Percentiles rank a stretch among this genome's conserved stretches.
phyloP scores from a whole-genome alignment of 2,888 invertebrate species.

The Petrophora chlorosata region DNA sequence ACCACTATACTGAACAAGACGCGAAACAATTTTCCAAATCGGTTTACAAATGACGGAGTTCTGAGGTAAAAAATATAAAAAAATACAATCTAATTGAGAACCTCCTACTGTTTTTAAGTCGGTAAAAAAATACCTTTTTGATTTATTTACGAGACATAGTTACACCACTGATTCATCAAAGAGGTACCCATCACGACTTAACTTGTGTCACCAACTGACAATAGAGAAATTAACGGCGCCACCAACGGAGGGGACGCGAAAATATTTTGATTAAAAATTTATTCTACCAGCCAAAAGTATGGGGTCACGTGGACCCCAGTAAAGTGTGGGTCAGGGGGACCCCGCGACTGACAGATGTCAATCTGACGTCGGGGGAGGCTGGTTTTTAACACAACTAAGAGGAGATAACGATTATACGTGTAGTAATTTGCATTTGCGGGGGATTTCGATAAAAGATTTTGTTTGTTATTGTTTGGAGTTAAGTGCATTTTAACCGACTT shows the following conservation, averaged over 20 bases:
- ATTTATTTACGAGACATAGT: constrained; percentile 3
- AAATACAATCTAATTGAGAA: too few species aligned
- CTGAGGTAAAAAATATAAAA: too few species aligned
- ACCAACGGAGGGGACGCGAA: constrained; percentile 53
- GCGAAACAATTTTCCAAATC: too few species aligned
- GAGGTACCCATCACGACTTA: constrained; percentile 62
- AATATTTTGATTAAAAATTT: constrained; percentile 83
- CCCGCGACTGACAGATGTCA: constrained; percentile 75
- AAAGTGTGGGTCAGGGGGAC: constrained; percentile 32
- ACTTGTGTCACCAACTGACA: constrained; percentile 68
- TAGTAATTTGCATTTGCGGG: constrained; percentile 29
- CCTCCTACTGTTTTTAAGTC: too few species aligned
- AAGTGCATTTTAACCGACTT: too few species aligned
- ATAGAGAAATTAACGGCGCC: constrained; percentile 67
- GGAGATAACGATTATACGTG: constrained; percentile 33
- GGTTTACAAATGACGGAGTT: too few species aligned
- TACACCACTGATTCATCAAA: constrained; percentile 30
- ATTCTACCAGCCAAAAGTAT: constrained; percentile 64
- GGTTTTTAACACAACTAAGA: constrained; percentile 31
- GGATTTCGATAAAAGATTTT: constrained; percentile 14
- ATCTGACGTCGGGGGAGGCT: constrained; percentile 63
- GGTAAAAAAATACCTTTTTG: too few species aligned
- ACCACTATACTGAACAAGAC: too few species aligned
- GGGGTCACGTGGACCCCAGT: constrained; percentile 56
- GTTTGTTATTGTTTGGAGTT: constrained; percentile 11